phyloP scores from a whole-genome alignment of 1,140 invertebrate genomes.

The Probaryconus sp. region DNA sequence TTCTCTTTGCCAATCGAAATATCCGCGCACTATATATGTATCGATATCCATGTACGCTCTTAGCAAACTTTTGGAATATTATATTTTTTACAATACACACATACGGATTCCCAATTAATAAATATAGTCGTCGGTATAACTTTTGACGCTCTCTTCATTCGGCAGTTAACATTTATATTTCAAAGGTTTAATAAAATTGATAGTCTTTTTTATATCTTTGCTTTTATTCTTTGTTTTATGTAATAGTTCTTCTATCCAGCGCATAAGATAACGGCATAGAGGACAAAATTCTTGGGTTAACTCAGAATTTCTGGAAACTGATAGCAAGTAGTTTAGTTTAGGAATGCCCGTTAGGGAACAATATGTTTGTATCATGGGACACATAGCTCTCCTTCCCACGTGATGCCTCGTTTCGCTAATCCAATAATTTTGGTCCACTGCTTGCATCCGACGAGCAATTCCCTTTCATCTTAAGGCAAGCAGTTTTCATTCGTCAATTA shows the following conservation, averaged over 20 bases:
- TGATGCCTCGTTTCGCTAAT: conserved; percentile 72
- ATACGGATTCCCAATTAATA: conserved; percentile 16
- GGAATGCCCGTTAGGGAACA: conserved; percentile 76
- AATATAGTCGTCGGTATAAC: conserved; percentile 43
- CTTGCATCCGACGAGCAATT: conserved; percentile 33
- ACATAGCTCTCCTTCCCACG: conserved; percentile 76
- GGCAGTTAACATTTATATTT: conserved; percentile 2
- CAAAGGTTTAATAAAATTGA: conserved; percentile 17
- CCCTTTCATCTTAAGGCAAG: no score
- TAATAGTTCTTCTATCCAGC: conserved; percentile 48
- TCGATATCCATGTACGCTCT: conserved; percentile 43
- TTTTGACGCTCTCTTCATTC: conserved; percentile 3
- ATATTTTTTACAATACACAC: conserved; percentile 19
- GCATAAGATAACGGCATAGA: conserved; percentile 32
- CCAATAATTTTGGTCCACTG: conserved; percentile 70
- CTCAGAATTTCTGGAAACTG: conserved; percentile 54
- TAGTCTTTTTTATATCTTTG: conserved; percentile 19
- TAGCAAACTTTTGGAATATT: conserved; percentile 39
- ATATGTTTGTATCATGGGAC: conserved; percentile 74
- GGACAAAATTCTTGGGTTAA: conserved; percentile 49
- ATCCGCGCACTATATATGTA: conserved; percentile 53
- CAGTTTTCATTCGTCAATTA: no score
- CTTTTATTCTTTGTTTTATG: conserved; percentile 27
- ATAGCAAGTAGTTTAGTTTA: conserved; percentile 74
- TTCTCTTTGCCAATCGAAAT: conserved; percentile 36